A percentile compares a stretch with the other conserved stretches of the same genome.
phyloP scores from a whole-genome alignment of 2,797 vertebrate species.

The Enteromius thamalakanensis region DNA sequence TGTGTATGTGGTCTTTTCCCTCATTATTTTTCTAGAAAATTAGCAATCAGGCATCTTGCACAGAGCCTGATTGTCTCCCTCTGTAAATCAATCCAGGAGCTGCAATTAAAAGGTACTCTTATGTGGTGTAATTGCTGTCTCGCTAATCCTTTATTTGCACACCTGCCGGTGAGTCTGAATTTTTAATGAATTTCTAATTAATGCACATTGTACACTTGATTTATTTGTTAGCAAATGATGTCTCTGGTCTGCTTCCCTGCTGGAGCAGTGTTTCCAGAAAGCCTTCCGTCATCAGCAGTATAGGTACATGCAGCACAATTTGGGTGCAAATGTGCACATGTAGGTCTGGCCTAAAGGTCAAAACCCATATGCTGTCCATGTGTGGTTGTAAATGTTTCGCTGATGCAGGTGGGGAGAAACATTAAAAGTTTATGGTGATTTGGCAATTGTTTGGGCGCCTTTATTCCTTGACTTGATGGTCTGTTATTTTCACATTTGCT shows the following conservation, averaged over 20 bases:
- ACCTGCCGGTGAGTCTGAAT: conserved; percentile 83
- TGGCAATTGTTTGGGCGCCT: conserved; percentile 51
- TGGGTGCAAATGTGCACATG: conserved; percentile 16
- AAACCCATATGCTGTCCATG: conserved; percentile 53
- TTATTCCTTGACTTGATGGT: conserved; percentile 49
- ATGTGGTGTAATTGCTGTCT: conserved; percentile 84
- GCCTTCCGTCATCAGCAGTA: conserved; percentile 62
- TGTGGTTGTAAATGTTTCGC: conserved; percentile 49
- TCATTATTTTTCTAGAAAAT: conserved; percentile 81
- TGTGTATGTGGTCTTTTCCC: conserved; percentile 75
- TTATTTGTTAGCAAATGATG: conserved; percentile 79
- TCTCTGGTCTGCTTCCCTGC: conserved; percentile 71
- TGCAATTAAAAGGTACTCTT: conserved; percentile 86
- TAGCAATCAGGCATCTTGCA: conserved; percentile 81
- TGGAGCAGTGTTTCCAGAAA: conserved; percentile 64
- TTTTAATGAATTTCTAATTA: conserved; percentile 88
- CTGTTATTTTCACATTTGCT: conserved; percentile 17
- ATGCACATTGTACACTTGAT: conserved; percentile 83
- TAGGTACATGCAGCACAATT: conserved; percentile 51
- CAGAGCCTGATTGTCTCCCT: conserved; percentile 79
- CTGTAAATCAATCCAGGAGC: conserved; percentile 83
- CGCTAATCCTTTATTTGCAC: conserved; percentile 88
- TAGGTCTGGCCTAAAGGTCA: conserved; percentile 47
- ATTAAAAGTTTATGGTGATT: conserved; percentile 58
- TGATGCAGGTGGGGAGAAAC: conserved; percentile 56